phyloP scores from a whole-genome alignment of 2,888 invertebrate species.

The Iphiclides podalirius region DNA sequence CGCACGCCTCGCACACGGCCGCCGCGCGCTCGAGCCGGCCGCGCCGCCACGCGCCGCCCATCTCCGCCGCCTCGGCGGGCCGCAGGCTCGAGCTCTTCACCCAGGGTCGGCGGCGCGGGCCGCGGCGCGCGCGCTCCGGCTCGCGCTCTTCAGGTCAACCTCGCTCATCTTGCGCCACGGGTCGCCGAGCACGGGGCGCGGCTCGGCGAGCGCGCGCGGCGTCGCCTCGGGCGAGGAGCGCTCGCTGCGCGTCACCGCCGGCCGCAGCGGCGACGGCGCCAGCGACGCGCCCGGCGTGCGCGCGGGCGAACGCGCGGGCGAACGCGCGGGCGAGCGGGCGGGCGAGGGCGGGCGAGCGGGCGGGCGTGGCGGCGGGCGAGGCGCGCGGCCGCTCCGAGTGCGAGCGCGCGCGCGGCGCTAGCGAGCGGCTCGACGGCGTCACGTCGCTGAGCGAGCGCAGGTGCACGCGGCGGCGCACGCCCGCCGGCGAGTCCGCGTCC shows the following conservation, averaged over 20 bases:
- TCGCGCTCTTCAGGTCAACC: conserved; percentile 38
- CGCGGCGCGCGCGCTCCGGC: conserved; percentile 32
- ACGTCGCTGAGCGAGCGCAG: conserved; percentile 72
- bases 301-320: conserved; percentile 31
- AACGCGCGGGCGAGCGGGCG: conserved; percentile 34
- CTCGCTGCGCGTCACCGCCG: conserved; percentile 46
- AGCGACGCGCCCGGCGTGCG: too few species aligned
- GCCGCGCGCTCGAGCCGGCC: conserved; percentile 49
- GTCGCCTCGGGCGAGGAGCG: conserved; percentile 59
- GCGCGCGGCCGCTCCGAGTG: conserved; percentile 64
- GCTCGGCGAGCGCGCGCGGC: conserved; percentile 34
- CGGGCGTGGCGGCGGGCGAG: conserved; percentile 39
- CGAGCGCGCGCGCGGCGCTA: conserved; percentile 59
- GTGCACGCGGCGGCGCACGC: conserved; percentile 62
- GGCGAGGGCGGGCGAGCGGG: conserved; percentile 40
- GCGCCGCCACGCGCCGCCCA: conserved; percentile 38
- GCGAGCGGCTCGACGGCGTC: conserved; percentile 61
- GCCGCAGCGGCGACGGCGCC: conserved; percentile 21
- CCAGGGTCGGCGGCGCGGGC: conserved; percentile 34
- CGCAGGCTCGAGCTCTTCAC: conserved; percentile 30
- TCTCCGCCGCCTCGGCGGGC: conserved; percentile 28
- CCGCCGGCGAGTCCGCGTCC: conserved; percentile 60
- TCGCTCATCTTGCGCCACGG: conserved; percentile 53
- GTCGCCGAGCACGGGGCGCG: conserved; percentile 30
- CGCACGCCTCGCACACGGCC: conserved; percentile 51